A percentile compares a stretch with the other conserved stretches of the same genome.
phyloP scores from a whole-genome alignment of 2,888 invertebrate species.

The Achlya flavicornis region DNA sequence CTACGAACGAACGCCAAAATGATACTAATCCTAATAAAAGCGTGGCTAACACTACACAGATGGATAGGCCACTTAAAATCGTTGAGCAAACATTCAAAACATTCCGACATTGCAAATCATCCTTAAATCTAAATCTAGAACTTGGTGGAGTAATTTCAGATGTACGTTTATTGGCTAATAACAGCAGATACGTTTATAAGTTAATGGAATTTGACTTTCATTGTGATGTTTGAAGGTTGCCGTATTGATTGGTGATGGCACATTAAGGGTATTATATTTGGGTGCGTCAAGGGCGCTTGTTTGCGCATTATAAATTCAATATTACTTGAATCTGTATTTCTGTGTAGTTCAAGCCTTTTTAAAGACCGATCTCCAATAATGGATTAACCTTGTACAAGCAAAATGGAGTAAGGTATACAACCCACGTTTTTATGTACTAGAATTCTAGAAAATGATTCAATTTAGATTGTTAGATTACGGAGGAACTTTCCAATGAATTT shows the following conservation, averaged over 20 bases:
- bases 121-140: slow-evolving; percentile 5
- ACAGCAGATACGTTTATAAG: not conserved
- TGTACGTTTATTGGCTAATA: not conserved
- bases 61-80: slow-evolving; percentile 5
- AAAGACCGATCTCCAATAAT: no score
- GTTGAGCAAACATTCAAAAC: not conserved
- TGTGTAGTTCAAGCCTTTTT: no score
- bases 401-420: not conserved
- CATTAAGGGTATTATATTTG: not conserved
- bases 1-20: not conserved
- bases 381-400: not conserved
- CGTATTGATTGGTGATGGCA: not conserved
- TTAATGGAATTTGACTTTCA: slow-evolving; percentile 1
- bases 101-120: slow-evolving; percentile 5
- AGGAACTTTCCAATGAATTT: not conserved
- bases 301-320: not conserved
- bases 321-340: not conserved
- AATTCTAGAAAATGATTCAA: not conserved
- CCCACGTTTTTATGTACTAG: not conserved
- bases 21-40: not conserved
- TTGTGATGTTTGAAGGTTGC: not conserved
- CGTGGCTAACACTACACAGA: slow-evolving; percentile 3
- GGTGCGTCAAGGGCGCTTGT: slow-evolving; percentile 2
- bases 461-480: not conserved
- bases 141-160: not conserved